Percentiles rank a stretch among this genome's conserved stretches.
Conservation (phyloP, 2,797 vertebrate genomes). For the Muraenolepis orangiensis region DNA sequence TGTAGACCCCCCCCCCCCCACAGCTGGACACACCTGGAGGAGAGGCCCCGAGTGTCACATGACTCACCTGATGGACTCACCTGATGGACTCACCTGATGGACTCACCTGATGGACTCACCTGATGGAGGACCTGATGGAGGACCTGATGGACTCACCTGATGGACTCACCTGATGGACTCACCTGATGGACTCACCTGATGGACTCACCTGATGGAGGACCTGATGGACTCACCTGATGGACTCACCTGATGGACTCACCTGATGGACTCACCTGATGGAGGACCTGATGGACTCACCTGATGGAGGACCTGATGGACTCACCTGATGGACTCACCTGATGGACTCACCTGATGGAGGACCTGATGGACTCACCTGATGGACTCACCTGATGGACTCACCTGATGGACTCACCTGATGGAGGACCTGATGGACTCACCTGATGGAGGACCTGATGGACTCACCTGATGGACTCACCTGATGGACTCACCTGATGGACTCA, state of each 20-base stretch:
- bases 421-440: background rate
- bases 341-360: background rate
- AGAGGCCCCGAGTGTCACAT: too few relatives aligned
- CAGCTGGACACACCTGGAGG: conserved; percentile 28
- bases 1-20: conserved; percentile 32
- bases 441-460: background rate
- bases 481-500: too few relatives aligned
- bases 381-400: too few relatives aligned
- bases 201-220: background rate
- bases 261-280: background rate
- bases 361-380: background rate
- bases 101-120: too few relatives aligned
- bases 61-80: too few relatives aligned
- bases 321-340: too few relatives aligned
- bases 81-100: too few relatives aligned
- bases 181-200: too few relatives aligned
- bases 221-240: background rate
- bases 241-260: too few relatives aligned
- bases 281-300: background rate
- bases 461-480: too few relatives aligned
- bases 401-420: background rate
- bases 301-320: background rate
- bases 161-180: too few relatives aligned
- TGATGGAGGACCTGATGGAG: background rate
- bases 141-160: background rate